Conservation (phyloP, 2,113 vertebrate genomes). For the Rhegmatorhina hoffmannsi region DNA sequence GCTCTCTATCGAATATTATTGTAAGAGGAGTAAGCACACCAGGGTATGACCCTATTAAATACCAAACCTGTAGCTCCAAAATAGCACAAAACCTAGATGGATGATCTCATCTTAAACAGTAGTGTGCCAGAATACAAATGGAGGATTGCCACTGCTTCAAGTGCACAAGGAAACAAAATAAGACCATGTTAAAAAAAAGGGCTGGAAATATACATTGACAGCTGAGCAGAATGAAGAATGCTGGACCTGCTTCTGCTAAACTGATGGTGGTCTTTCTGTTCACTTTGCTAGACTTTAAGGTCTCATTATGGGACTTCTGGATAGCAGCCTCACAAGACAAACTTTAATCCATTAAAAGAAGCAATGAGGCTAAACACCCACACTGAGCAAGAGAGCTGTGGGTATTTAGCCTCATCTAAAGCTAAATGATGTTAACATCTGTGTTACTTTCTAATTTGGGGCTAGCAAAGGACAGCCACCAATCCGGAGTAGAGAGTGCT, state of each 20-base stretch:
- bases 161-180: not conserved
- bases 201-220: not conserved
- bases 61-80: slow-evolving; percentile 40
- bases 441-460: not conserved
- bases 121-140: slow-evolving; percentile 36
- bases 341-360: not conserved
- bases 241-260: not conserved
- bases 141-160: not conserved
- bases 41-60: slow-evolving; percentile 44
- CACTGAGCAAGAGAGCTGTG: not conserved
- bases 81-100: slow-evolving; percentile 6
- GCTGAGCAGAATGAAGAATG: not conserved
- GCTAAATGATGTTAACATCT: not conserved
- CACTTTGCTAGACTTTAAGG: not conserved
- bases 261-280: not conserved
- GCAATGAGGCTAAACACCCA: not conserved
- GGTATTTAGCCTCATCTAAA: not conserved
- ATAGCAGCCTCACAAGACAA: not conserved
- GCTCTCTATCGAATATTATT: not conserved
- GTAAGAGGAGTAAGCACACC: not conserved
- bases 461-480: not conserved
- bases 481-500: not conserved
- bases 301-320: not conserved
- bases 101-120: slow-evolving; percentile 16
- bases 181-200: not conserved